Conservation (phyloP, 2,888 invertebrate species). For the Cantharis nigra region DNA sequence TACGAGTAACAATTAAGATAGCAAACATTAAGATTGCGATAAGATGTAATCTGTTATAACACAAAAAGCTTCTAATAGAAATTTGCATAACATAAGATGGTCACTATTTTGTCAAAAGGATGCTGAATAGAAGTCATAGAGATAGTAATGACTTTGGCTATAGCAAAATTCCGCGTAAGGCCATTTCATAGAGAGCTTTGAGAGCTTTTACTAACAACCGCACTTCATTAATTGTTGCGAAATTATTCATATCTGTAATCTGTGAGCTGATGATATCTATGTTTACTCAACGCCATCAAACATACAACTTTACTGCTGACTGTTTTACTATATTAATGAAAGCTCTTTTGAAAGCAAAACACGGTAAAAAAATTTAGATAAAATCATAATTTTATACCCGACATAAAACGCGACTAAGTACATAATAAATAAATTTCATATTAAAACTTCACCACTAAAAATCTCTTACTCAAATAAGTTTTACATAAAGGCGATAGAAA, state of each 20-base stretch:
- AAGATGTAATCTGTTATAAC: conserved; percentile 9
- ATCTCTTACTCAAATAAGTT: neutral
- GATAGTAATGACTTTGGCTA: conserved; percentile 49
- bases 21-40: conserved; percentile 18
- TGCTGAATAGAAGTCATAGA: conserved; percentile 49
- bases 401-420: neutral
- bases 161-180: conserved; percentile 43
- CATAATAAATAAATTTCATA: neutral
- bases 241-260: conserved; percentile 55
- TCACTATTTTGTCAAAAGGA: conserved; percentile 48
- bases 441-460: neutral
- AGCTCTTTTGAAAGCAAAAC: conserved; percentile 23
- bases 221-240: conserved; percentile 53
- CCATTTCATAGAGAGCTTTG: conserved; percentile 49
- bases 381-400: conserved; percentile 2
- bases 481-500: conserved; percentile 1
- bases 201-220: conserved; percentile 49
- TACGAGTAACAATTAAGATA: neutral
- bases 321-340: conserved; percentile 25
- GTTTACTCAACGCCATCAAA: conserved; percentile 30
- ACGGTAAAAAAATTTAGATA: conserved; percentile 18
- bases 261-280: conserved; percentile 53
- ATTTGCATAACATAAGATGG: conserved; percentile 51
- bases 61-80: conserved; percentile 46
- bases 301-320: conserved; percentile 26